phyloP scores from a whole-genome alignment of 2,113 vertebrate genomes.

The Bombycilla garrulus region DNA sequence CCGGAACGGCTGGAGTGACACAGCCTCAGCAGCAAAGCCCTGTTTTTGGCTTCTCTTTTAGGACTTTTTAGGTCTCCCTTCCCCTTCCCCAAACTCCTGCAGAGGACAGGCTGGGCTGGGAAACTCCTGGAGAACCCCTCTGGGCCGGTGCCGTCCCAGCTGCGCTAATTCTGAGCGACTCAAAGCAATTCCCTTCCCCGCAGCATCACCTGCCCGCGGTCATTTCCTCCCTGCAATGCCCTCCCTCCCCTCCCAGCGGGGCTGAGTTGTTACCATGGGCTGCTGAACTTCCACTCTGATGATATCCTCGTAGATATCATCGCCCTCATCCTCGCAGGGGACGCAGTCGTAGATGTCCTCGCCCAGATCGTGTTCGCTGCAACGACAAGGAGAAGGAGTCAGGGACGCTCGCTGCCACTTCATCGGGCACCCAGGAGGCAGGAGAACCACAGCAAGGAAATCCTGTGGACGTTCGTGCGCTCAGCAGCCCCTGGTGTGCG shows the following conservation, averaged over 20 bases:
- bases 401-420: neutral
- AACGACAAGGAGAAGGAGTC: neutral
- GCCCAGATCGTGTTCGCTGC: conserved; percentile 93
- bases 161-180: neutral
- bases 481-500: rapidly evolving
- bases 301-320: conserved; percentile 99
- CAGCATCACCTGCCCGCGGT: neutral
- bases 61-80: neutral
- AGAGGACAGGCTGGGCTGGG: neutral
- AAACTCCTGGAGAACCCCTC: neutral
- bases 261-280: conserved; percentile 85
- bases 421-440: neutral
- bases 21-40: neutral
- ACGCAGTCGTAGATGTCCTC: conserved; percentile 99
- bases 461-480: neutral
- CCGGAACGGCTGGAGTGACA: neutral
- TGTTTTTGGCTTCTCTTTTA: neutral
- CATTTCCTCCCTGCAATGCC: neutral
- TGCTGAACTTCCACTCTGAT: conserved; percentile 98
- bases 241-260: neutral
- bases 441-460: neutral
- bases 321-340: conserved; percentile 93
- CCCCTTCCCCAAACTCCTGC: neutral
- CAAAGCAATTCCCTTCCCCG: neutral
- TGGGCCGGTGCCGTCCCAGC: neutral